Conservation (phyloP, 2,797 vertebrate genomes). For the Siniperca obscura region DNA sequence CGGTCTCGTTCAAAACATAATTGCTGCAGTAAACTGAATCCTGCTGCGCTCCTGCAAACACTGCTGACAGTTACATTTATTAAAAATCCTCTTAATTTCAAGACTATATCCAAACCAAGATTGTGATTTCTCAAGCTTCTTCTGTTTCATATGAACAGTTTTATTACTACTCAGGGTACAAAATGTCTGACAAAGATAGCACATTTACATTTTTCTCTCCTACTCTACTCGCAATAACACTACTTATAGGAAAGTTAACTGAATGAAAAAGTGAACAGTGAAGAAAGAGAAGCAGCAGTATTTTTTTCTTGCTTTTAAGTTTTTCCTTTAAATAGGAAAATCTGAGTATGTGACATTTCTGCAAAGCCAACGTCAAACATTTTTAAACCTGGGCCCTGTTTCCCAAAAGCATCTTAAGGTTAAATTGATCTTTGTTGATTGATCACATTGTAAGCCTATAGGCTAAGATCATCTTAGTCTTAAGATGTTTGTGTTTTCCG, state of each 20-base stretch:
- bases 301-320: too few relatives aligned
- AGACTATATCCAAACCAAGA: not conserved
- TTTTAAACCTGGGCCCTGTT: not conserved
- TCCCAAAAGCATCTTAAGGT: too few relatives aligned
- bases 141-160: not conserved
- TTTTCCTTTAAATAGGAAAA: too few relatives aligned
- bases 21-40: constrained; percentile 18
- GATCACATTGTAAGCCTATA: not conserved
- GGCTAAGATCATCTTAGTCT: too few relatives aligned
- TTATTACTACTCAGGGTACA: not conserved
- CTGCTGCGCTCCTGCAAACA: constrained; percentile 22
- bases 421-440: not conserved
- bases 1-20: constrained; percentile 29
- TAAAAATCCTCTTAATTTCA: constrained; percentile 10
- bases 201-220: not conserved
- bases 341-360: too few relatives aligned
- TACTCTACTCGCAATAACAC: not conserved
- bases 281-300: too few relatives aligned
- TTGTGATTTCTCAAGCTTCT: not conserved
- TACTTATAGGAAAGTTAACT: not conserved
- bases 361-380: not conserved
- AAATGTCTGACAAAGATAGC: not conserved
- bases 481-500: not conserved
- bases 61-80: constrained; percentile 16
- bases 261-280: not conserved